Evolutionary conservation across 2,888 invertebrate species (phyloP), one percentile per base, ranked within the genome.

Genomic region (Coecobrya sp.): DNA sequence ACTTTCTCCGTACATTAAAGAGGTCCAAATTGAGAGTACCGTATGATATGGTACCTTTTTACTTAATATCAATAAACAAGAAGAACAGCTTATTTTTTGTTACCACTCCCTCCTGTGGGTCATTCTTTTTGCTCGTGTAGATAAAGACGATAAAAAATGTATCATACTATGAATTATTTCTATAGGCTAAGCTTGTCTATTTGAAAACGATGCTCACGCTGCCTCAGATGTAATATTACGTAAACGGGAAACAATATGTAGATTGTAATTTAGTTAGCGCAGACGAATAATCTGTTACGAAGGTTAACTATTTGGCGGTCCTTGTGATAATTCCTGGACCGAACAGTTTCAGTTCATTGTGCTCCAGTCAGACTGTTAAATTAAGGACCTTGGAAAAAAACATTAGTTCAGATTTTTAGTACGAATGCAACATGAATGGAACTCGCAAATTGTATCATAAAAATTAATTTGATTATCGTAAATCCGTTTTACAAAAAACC

Each of bases 1-100:
- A 45, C 91, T 94, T 59, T 89, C 90, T 52, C 85, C 92, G n/a
- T 86, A 92, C 65, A 91, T 93, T 13, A 93, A 93, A 92, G 94
- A 95, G 92, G 89, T 95, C 93, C 95, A 95, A 91, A 94, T 95
- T 86, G 95, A 95, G 68, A 95, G 94, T 91, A 95, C 95, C 45
- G 94, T 95, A 79, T 94, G 91, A 93, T 87, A 68, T 70, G 86
- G 45, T 55, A 79, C 85, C 49, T 45, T 65, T 62, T 55, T 84
- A 76, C 76, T 76, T 45, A 59, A 85, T 76, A 73, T 84, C 82
- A 82, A 30, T 76, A 65, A 42, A 86, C 68, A 49, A 49, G 70
- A 86, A 84, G 70, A 86, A 84, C 84, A 90, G 90, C 85, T 81
- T 86, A 81, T 86, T 91, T 91, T 86, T 79, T 90, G 91, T 86